Conservation (phyloP, 2,113 vertebrate species). For the Chaetops frenatus region DNA sequence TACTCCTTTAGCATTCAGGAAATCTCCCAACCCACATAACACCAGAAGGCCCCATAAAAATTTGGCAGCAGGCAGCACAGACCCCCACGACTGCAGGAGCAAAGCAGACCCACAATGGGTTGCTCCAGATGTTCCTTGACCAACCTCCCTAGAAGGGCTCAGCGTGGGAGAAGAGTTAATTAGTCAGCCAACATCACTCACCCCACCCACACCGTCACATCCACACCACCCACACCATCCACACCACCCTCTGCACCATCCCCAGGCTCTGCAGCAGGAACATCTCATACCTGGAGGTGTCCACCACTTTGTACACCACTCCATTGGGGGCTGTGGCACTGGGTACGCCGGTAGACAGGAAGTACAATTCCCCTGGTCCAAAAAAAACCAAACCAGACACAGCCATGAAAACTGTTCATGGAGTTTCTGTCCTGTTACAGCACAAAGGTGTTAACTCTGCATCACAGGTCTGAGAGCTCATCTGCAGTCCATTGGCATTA, state of each 20-base stretch:
- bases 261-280: neutral
- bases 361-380: conserved; percentile 87
- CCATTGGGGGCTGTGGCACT: conserved; percentile 82
- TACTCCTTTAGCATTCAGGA: neutral
- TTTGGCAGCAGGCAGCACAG: neutral
- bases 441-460: neutral
- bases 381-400: neutral
- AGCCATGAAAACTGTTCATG: neutral
- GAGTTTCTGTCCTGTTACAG: neutral
- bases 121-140: neutral
- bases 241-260: neutral
- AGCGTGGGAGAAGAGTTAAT: neutral
- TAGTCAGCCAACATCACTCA: neutral
- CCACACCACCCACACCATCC: too few relatives aligned
- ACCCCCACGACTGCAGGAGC: rapidly evolving
- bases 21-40: neutral
- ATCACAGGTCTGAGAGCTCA: neutral
- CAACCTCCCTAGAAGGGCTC: neutral
- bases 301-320: conserved; percentile 90
- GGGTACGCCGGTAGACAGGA: conserved; percentile 87
- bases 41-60: neutral
- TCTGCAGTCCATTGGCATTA: neutral
- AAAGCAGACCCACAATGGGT: neutral
- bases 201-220: neutral
- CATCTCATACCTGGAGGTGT: conserved; percentile 86